Evolutionary conservation across 2,888 invertebrate genomes (phyloP).

Genomic region (Acrobasis suavella): DNA sequence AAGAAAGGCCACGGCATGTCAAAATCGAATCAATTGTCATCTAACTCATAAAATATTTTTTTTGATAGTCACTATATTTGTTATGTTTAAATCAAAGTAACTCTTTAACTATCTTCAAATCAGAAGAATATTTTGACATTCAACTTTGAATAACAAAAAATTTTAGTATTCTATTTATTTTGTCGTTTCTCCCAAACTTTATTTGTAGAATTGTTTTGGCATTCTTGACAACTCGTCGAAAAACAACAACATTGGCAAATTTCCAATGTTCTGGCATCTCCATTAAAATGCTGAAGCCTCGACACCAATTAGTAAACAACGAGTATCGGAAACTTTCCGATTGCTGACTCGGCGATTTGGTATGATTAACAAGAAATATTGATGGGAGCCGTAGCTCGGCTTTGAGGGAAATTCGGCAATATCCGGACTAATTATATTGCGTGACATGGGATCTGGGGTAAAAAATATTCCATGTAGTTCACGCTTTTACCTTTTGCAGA

Average conservation of each 20-base stretch:
- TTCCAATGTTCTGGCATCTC: conserved; percentile 1
- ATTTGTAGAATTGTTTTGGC: not conserved
- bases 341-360: conserved; percentile 1
- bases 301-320: conserved; percentile 9
- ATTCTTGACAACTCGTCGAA: not conserved
- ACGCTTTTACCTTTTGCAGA: no score
- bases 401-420: conserved; percentile 2
- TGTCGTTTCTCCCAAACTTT: no score
- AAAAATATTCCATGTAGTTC: not conserved
- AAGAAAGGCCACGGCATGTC: not conserved
- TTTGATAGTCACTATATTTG: no score
- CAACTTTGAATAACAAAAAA: no score
- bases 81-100: no score
- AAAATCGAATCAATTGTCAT: no score
- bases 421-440: conserved; percentile 3
- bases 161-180: no score
- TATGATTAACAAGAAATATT: conserved; percentile 8
- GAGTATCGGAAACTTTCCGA: conserved; percentile 5
- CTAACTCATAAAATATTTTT: no score
- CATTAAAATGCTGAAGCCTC: not conserved
- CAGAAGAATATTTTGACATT: no score
- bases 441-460: not conserved
- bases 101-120: no score
- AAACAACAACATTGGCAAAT: conserved; percentile 4
- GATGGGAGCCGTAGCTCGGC: not conserved